These are phyloP conservation scores for Rhinogobius similis DNA, from an alignment of 2,113 vertebrate genomes.

Conservation along the genomic window DNA sequence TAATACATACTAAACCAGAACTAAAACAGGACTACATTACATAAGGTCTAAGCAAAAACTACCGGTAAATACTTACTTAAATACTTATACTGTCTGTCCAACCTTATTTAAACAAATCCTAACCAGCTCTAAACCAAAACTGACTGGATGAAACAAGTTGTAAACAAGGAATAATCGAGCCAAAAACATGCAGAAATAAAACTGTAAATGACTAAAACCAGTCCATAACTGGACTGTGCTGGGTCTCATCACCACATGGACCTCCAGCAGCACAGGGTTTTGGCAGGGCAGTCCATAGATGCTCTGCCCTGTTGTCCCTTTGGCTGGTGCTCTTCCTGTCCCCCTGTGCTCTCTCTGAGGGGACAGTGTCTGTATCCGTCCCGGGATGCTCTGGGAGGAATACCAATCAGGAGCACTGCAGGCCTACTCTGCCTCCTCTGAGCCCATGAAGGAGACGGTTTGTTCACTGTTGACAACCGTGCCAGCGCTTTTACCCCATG, in stretches of 20 bases:
- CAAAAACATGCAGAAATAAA: not conserved
- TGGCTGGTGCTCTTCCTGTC: slow-evolving; percentile 34
- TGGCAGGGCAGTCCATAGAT: slow-evolving; percentile 53
- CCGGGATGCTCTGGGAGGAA: slow-evolving; percentile 69
- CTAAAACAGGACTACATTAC: not conserved
- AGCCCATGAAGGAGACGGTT: slow-evolving; percentile 63
- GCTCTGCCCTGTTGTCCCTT: slow-evolving; percentile 28
- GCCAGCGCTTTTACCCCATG: slow-evolving; percentile 32
- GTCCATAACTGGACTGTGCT: not conserved
- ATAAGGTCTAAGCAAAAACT: no score
- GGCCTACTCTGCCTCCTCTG: slow-evolving; percentile 59
- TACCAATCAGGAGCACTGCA: slow-evolving; percentile 65
- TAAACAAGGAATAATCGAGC: not conserved
- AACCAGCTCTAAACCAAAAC: not conserved
- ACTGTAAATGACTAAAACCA: not conserved
- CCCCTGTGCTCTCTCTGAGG: slow-evolving; percentile 53
- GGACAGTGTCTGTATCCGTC: slow-evolving; percentile 59
- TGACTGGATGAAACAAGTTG: not conserved
- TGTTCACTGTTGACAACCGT: slow-evolving; percentile 56
- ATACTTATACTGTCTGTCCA: no score
- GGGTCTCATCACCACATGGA: not conserved
- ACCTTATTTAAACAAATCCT: not conserved
- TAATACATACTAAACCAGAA: not conserved
- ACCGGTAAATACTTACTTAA: no score
- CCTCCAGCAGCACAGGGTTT: slow-evolving; percentile 50